Evolutionary conservation across 2,888 invertebrate genomes (phyloP).

Genomic region (Drosophila tanythrix): DNA sequence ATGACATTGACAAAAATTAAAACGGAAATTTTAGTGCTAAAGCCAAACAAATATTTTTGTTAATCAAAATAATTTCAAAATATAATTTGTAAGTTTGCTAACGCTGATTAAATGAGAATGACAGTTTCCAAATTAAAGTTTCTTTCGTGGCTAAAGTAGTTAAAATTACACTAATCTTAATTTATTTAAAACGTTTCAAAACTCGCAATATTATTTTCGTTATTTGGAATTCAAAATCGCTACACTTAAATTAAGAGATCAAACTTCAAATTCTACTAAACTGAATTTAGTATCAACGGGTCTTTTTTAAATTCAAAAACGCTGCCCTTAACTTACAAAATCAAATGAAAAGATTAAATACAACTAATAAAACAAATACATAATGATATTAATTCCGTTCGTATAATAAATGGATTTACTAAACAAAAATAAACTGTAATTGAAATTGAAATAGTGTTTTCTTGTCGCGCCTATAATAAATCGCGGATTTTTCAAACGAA

Average conservation of each 20-base stretch:
- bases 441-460: conserved; percentile 32
- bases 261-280: neutral
- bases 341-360: neutral
- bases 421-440: conserved; percentile 8
- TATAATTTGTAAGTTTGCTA: neutral
- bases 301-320: neutral
- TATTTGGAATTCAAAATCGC: neutral
- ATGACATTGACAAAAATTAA: neutral
- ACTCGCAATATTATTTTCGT: neutral
- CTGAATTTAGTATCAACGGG: neutral
- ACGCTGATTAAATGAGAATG: neutral
- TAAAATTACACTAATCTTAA: neutral
- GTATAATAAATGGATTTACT: conserved; percentile 15
- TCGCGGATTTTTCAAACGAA: conserved; percentile 59
- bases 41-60: neutral
- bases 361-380: neutral
- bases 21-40: neutral
- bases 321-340: neutral
- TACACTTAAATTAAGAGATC: neutral
- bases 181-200: neutral
- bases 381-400: conserved; percentile 12
- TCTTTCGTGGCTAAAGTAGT: neutral
- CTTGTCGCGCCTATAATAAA: conserved; percentile 75
- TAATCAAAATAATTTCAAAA: neutral
- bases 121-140: neutral